Evolutionary conservation across 2,797 vertebrate species (phyloP).

Genomic region (Semaprochilodus insignis): DNA sequence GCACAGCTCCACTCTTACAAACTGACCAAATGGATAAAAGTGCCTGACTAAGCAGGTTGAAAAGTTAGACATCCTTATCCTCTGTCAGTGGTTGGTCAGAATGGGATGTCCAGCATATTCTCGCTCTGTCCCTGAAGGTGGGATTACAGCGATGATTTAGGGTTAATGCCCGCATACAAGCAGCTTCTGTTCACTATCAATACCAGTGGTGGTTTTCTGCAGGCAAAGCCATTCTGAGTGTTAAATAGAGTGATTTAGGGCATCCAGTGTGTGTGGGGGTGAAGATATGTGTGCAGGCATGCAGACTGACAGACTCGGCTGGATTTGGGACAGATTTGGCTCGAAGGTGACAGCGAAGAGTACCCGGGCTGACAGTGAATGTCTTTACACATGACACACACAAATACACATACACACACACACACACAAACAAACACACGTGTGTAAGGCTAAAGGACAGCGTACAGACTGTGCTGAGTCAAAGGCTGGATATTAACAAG

Average conservation of each 20-base stretch:
- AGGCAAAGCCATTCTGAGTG: not conserved
- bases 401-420: constrained; percentile 15
- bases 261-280: constrained; percentile 1
- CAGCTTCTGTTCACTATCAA: not conserved
- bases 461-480: constrained; percentile 37
- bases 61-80: no score
- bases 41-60: no score
- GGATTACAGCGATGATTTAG: not conserved
- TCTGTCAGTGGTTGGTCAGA: not conserved
- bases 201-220: not conserved
- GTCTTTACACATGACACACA: constrained; percentile 35
- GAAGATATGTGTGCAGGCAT: constrained; percentile 23
- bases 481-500: not conserved
- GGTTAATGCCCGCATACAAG: not conserved
- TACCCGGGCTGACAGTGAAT: constrained; percentile 50
- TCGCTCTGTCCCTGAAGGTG: not conserved
- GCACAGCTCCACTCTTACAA: no score
- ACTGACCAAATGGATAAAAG: no score
- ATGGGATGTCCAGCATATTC: not conserved
- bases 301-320: constrained; percentile 47
- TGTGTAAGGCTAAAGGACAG: not conserved
- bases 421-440: constrained; percentile 26
- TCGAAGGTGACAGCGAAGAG: constrained; percentile 45
- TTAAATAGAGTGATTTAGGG: not conserved
- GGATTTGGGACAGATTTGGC: constrained; percentile 50